Conservation (phyloP, 2,797 vertebrate genomes). For the Carcharodon carcharias region DNA sequence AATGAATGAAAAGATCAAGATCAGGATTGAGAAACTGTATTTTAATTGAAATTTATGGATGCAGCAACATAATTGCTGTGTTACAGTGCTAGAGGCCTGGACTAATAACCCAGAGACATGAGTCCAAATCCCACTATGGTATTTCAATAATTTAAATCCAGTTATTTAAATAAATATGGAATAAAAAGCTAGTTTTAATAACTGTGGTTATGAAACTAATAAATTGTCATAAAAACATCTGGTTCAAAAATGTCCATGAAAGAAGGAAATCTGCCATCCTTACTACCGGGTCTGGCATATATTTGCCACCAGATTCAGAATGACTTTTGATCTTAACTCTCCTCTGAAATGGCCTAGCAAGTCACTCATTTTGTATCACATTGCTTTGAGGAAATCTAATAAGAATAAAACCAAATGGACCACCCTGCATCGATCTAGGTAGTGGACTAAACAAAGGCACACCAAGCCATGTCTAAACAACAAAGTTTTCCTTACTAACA, state of each 20-base stretch:
- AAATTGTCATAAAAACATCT: background rate
- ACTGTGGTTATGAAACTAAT: background rate
- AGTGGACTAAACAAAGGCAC: no score
- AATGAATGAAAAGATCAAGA: background rate
- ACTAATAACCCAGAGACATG: background rate
- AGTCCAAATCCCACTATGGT: background rate
- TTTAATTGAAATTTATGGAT: background rate
- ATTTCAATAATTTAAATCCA: background rate
- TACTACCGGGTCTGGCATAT: background rate
- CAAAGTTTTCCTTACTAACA: no score
- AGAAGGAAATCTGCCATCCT: background rate
- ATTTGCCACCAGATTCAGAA: background rate
- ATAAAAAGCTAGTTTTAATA: background rate
- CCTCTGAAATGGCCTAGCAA: background rate
- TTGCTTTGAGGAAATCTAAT: background rate
- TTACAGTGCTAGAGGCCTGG: background rate
- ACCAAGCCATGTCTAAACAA: no score
- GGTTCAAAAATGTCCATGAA: background rate
- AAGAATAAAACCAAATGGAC: background rate
- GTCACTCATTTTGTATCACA: background rate
- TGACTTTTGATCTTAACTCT: background rate
- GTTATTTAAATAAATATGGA: background rate
- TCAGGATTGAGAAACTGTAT: background rate
- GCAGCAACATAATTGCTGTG: background rate
- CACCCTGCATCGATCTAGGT: background rate